Evolutionary conservation across 2,113 vertebrate species (phyloP).

Genomic region (Myrmecophaga tridactyla): DNA sequence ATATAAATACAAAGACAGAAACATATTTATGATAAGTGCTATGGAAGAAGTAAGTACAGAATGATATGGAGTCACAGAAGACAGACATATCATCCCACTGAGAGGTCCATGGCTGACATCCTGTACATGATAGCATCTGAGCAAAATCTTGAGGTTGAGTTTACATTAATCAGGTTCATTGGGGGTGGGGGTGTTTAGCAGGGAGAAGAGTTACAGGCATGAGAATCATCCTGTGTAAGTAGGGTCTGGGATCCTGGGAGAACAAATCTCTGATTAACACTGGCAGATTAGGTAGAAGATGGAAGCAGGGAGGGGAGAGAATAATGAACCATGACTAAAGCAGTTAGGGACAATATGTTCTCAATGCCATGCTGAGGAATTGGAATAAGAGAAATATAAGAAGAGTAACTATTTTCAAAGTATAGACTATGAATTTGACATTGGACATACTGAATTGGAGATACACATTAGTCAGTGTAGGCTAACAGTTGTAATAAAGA

Average conservation of each 20-base stretch:
- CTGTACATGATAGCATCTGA: not conserved
- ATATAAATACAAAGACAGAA: not conserved
- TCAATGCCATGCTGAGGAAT: not conserved
- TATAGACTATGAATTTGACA: not conserved
- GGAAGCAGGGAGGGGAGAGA: not conserved
- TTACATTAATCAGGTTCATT: not conserved
- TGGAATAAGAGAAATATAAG: not conserved
- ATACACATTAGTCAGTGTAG: not conserved
- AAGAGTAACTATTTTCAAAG: not conserved
- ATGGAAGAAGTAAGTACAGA: not conserved
- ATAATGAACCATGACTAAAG: not conserved
- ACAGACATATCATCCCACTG: not conserved
- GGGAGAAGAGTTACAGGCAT: not conserved
- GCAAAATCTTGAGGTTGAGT: not conserved
- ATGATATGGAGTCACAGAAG: not conserved
- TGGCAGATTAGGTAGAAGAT: not conserved
- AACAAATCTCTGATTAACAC: not conserved
- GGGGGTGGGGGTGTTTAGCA: fast-evolving
- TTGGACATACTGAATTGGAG: not conserved
- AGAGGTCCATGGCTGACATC: not conserved
- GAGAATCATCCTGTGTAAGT: not conserved
- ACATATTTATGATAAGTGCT: not conserved
- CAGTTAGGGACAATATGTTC: not conserved
- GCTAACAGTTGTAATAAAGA: not conserved
- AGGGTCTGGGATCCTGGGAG: not conserved